Evolutionary conservation across 2,797 vertebrate genomes (phyloP), one percentile per base, ranked within the genome.

Genomic region (Echiichthys vipera): DNA sequence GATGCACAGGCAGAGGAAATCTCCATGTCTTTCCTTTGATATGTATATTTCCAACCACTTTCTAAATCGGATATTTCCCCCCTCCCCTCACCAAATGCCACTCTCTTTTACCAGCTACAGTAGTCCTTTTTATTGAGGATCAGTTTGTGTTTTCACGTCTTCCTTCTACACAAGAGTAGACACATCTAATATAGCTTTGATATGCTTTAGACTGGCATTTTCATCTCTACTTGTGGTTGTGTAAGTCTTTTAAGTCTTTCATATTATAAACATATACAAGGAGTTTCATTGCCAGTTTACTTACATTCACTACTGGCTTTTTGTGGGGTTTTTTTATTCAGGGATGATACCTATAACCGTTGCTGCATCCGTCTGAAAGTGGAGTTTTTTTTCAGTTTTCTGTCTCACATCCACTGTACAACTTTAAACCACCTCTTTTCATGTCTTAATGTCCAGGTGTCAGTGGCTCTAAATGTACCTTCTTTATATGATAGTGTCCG

Each of bases 1-100:
- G 83, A 89, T 88, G 84, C 84, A 91, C 78, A 85, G 64, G 90
- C 86, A 85, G 87, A 78, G 87, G 78, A 92, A 93, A 93, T 93
- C 92, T 93, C 86, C 82, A 83, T 89, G 91, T 92, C 84, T 91
- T 83, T 84, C 86, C 90, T 94, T 95, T 94, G 93, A 94, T 93
- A 94, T 95, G 92, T 89, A 94, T 93, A 94, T 94, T 94, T 91
- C 86, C 83, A 90, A 91, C 86, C 89, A 91, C 90, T 88, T 92
- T 92, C 88, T 84, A 93, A 93, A 94, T 93, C 88, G 80, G 89
- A 93, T 94, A 91, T 90, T 84, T 86, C 80, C 27, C 88, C 75
- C 87, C 69, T 77, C 79, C 84, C 81, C 77, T 72, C 66, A 73
- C 83, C 65, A 87, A 91, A 91, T 88, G 86, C 88, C 85, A 86